These are phyloP conservation scores for Tigriopus japonicus DNA, from an alignment of 1,140 invertebrate species.

Conservation along the genomic window DNA sequence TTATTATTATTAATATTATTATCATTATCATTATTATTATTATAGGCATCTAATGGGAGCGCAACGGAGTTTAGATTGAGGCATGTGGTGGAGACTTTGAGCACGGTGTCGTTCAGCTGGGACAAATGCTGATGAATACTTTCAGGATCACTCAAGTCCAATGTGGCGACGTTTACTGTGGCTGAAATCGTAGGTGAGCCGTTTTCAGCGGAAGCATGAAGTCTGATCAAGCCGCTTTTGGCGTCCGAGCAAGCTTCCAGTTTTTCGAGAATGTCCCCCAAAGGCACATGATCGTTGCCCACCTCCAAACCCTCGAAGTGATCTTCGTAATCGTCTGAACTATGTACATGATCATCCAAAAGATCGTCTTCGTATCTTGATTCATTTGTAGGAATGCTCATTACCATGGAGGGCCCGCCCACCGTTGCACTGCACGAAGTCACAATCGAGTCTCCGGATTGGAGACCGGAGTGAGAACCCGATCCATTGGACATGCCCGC, in stretches of 20 bases:
- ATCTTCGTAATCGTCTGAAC: too few species aligned
- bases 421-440: too few species aligned
- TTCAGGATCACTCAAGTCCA: constrained; percentile 17
- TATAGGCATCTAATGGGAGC: neutral
- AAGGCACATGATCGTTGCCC: constrained; percentile 2
- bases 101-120: constrained; percentile 10
- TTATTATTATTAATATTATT: neutral
- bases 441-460: too few species aligned
- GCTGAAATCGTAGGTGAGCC: constrained; percentile 2
- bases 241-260: neutral
- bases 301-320: too few species aligned
- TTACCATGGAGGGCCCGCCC: too few species aligned
- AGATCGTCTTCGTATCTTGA: neutral
- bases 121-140: constrained; percentile 6
- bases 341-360: too few species aligned
- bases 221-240: constrained; percentile 6
- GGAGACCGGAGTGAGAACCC: too few species aligned
- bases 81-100: constrained; percentile 18
- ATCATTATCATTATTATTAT: neutral
- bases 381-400: too few species aligned
- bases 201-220: constrained; percentile 5
- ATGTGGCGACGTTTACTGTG: constrained; percentile 14
- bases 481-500: too few species aligned
- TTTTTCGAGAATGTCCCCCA: constrained; percentile 13
- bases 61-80: neutral